These are phyloP conservation scores for Dynastes hyllus DNA, from an alignment of 2,888 invertebrate genomes.

Conservation along the genomic window DNA sequence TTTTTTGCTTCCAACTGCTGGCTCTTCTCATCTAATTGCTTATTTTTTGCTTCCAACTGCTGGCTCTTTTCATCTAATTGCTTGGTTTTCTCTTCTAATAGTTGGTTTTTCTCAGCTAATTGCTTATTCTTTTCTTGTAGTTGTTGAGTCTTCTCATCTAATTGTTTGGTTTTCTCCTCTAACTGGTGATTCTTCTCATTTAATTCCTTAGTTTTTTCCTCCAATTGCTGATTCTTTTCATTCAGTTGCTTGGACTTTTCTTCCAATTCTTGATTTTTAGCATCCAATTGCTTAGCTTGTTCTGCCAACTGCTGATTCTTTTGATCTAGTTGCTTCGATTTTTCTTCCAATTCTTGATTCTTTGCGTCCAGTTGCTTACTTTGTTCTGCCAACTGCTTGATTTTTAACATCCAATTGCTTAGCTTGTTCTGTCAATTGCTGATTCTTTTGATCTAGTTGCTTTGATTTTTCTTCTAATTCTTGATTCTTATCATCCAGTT, in stretches of 20 bases:
- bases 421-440: background rate
- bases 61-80: slow-evolving; percentile 48
- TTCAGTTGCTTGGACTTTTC: slow-evolving; percentile 11
- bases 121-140: slow-evolving; percentile 45
- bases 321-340: slow-evolving; percentile 54
- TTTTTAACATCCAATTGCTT: slow-evolving; percentile 47
- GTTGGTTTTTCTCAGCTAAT: background rate
- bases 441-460: slow-evolving; percentile 10
- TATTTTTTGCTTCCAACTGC: background rate
- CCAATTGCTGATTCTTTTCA: background rate
- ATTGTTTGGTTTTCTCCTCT: too few species aligned
- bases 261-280: slow-evolving; percentile 42
- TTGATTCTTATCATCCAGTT: slow-evolving; percentile 1
- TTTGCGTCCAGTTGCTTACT: background rate
- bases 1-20: slow-evolving; percentile 48
- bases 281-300: slow-evolving; percentile 27
- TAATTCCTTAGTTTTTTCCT: background rate
- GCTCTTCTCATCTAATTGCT: background rate
- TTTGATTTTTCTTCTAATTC: slow-evolving; percentile 11
- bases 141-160: too few species aligned
- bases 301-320: slow-evolving; percentile 42
- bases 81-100: background rate
- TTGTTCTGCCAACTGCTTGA: background rate
- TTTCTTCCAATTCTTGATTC: slow-evolving; percentile 39
- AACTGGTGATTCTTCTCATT: background rate